phyloP scores from a whole-genome alignment of 2,113 vertebrate species.

The Dasyornis broadbenti region DNA sequence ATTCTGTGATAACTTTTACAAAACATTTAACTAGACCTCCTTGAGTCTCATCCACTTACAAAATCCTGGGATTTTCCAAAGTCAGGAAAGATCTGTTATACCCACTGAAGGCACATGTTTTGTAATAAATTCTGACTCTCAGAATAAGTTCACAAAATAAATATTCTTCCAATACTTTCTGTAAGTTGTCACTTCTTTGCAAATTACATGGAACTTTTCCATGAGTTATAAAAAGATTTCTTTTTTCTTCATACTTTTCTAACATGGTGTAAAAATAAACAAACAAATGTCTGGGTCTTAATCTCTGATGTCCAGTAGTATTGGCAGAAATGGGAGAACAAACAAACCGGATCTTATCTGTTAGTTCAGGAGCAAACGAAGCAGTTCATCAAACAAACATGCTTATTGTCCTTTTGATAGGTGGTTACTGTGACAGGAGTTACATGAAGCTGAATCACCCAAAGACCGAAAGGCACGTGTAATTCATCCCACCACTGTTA shows the following conservation, averaged over 20 bases:
- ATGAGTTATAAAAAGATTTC: background rate
- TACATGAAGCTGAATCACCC: background rate
- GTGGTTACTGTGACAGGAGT: background rate
- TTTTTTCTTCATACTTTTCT: background rate
- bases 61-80: constrained; percentile 8
- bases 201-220: background rate
- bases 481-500: background rate
- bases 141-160: background rate
- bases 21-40: background rate
- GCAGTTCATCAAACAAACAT: constrained; percentile 6
- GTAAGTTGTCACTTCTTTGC: background rate
- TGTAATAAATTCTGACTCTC: background rate
- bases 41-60: background rate
- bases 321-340: background rate
- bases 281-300: background rate
- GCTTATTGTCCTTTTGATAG: background rate
- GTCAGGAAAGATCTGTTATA: background rate
- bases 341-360: constrained; percentile 1
- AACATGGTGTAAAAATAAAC: background rate
- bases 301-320: background rate
- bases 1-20: background rate
- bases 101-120: background rate
- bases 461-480: background rate
- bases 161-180: background rate
- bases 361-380: constrained; percentile 22